These are phyloP conservation scores for Chaenodraco wilsoni DNA, from an alignment of 2,797 vertebrate genomes.

Conservation along the genomic window DNA sequence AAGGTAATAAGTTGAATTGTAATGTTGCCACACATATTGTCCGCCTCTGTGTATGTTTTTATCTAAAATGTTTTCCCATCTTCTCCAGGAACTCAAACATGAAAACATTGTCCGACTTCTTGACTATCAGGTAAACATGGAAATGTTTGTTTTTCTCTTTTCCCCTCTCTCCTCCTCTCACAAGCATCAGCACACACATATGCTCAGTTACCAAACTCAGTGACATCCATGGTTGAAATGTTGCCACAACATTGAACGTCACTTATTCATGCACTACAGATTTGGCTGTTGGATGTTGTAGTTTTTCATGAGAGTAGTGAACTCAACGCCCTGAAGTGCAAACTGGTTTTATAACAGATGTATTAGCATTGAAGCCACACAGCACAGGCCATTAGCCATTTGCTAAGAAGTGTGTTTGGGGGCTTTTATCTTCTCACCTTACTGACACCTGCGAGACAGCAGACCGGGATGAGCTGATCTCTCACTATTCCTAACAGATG, in stretches of 20 bases:
- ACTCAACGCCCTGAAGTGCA: background rate
- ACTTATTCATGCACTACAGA: background rate
- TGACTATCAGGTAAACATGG: slow-evolving; percentile 91
- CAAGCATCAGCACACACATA: slow-evolving; percentile 9
- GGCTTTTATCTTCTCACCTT: slow-evolving; percentile 50
- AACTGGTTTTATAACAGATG: background rate
- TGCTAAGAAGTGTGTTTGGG: slow-evolving; percentile 17
- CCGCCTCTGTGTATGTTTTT: background rate
- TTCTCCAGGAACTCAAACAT: slow-evolving; percentile 92
- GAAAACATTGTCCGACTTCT: slow-evolving; percentile 96
- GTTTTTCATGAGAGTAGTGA: background rate
- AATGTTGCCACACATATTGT: background rate
- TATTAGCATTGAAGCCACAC: background rate
- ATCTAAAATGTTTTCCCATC: slow-evolving; percentile 13
- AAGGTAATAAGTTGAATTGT: slow-evolving; percentile 85
- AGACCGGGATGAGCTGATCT: slow-evolving; percentile 57
- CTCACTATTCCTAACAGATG: slow-evolving; percentile 68
- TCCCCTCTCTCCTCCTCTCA: background rate
- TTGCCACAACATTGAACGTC: background rate
- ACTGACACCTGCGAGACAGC: slow-evolving; percentile 60
- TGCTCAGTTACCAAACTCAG: background rate
- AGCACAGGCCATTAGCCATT: slow-evolving; percentile 21
- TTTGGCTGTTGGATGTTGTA: slow-evolving; percentile 22
- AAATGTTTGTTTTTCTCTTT: background rate
- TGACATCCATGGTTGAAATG: slow-evolving; percentile 21